Conservation (phyloP, 30 jellyfish, hydroid and myxozoan species). For the Phacellophora camtschatica region DNA sequence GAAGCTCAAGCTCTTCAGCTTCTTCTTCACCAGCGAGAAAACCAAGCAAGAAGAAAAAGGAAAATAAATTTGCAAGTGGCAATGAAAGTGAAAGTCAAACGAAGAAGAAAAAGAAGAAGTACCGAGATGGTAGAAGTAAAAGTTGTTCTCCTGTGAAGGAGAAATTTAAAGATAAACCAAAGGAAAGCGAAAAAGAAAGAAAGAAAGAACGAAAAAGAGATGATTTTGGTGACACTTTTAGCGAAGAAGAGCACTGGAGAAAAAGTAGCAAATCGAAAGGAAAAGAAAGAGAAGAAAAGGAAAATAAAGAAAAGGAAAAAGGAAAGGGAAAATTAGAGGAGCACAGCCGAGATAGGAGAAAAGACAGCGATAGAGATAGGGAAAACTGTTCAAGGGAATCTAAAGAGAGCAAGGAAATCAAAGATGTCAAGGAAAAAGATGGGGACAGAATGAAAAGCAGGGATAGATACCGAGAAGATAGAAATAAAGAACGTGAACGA, state of each 20-base stretch:
- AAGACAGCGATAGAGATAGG: conserved; percentile 35
- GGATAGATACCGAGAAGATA: conserved; percentile 24
- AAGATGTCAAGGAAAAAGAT: conserved; percentile 45
- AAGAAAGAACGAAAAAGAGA: conserved; percentile 5
- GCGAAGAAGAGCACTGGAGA: conserved; percentile 49
- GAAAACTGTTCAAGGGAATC: conserved; percentile 29
- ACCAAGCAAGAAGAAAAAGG: conserved; percentile 38
- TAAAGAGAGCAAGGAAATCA: conserved; percentile 33
- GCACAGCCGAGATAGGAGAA: conserved; percentile 23
- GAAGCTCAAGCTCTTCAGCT: conserved; percentile 31
- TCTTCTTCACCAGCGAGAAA: conserved; percentile 41
- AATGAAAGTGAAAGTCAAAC: conserved; percentile 20
- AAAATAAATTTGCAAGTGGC: conserved; percentile 54
- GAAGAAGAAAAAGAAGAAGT: conserved; percentile 22
- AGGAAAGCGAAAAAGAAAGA: conserved; percentile 1
- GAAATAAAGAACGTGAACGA: conserved; percentile 13
- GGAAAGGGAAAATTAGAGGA: conserved; percentile 15
- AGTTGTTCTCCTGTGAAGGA: conserved; percentile 60
- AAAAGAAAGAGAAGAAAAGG: conserved; percentile 23
- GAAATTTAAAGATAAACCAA: conserved; percentile 16
- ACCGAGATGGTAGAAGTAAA: conserved; percentile 17
- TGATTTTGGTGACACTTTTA: conserved; percentile 12
- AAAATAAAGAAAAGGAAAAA: neutral
- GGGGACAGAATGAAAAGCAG: neutral
- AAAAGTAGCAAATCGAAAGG: neutral